These are phyloP conservation scores for Amphipyra tragopoginis DNA, from an alignment of 2,888 invertebrate genomes.

Conservation along the genomic window DNA sequence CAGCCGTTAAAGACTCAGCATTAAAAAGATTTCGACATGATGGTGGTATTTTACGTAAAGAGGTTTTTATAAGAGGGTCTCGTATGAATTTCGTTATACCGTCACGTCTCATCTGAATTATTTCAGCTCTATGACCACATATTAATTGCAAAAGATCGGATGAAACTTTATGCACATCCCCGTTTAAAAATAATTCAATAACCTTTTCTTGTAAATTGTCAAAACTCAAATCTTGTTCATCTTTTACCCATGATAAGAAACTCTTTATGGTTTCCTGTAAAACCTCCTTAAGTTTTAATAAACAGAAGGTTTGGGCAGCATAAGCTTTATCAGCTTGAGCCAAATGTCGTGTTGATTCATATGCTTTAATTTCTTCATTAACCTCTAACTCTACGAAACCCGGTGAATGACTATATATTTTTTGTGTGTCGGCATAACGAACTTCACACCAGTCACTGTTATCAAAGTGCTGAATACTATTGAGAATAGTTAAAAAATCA, in stretches of 20 bases:
- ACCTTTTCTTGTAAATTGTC: conserved; percentile 3
- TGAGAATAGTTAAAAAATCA: too few relatives aligned
- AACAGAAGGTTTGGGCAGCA: conserved; percentile 5
- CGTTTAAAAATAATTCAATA: conserved; percentile 4
- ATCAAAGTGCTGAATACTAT: too few relatives aligned
- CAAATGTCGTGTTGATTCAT: conserved; percentile 1
- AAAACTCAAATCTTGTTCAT: conserved; percentile 1
- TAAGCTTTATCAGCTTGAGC: conserved; percentile 3
- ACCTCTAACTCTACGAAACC: too few relatives aligned
- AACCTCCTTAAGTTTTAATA: conserved; percentile 1
- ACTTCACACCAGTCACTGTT: too few relatives aligned
- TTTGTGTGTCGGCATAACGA: too few relatives aligned
- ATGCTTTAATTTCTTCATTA: too few relatives aligned
- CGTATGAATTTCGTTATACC: conserved; percentile 3
- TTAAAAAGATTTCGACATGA: background rate
- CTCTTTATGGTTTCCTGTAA: background rate
- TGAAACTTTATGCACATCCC: background rate
- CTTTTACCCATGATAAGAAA: conserved; percentile 3
- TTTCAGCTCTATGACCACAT: conserved; percentile 5
- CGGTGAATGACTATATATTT: too few relatives aligned
- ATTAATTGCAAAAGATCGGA: conserved; percentile 2
- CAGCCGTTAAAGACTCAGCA: conserved; percentile 3
- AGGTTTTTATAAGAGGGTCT: background rate
- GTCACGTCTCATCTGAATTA: conserved; percentile 5
- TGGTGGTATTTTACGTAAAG: conserved; percentile 1